A percentile compares a stretch with the other conserved stretches of the same genome.
phyloP scores from a whole-genome alignment of 1,140 invertebrate species.

The roundworm (Caenorhabditis elegans) region WBcel235 BX284606.5:5844501-5845000 shows the following conservation, averaged over 20 bases:
- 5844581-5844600: neutral
- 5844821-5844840: too few species aligned
- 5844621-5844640: too few species aligned
- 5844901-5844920: neutral
- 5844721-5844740: neutral
- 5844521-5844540: too few species aligned
- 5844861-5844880: neutral
- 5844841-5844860: neutral
- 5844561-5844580: slow-evolving; percentile 25
- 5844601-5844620: slow-evolving; percentile 7
- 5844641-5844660: neutral
- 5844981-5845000: neutral
- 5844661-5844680: slow-evolving; percentile 61
- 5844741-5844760: neutral
- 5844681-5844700: slow-evolving; percentile 66
- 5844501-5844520: too few species aligned
- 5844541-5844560: neutral
- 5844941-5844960: neutral
- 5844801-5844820: neutral
- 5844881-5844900: neutral
- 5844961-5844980: too few species aligned
- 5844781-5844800: slow-evolving; percentile 3
- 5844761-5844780: neutral
- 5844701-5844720: neutral
- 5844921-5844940: neutral